Evolutionary conservation across 2,888 invertebrate species (phyloP).

Genomic region (Athalia circularis): DNA sequence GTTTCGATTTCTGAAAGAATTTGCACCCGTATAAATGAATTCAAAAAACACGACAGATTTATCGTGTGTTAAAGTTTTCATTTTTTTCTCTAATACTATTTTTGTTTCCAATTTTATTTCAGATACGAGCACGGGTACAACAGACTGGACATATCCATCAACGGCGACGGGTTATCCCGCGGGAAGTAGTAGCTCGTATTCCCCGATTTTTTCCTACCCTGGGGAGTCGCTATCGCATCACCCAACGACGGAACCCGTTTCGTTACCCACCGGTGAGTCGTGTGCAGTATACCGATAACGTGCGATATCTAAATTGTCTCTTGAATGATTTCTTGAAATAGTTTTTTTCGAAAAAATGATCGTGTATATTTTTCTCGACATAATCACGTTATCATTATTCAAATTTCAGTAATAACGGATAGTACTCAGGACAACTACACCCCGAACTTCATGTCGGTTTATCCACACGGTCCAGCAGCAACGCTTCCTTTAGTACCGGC

Average conservation of each 20-base stretch:
- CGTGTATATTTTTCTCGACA: neutral
- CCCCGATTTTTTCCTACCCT: slow-evolving; percentile 73
- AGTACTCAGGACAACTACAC: slow-evolving; percentile 67
- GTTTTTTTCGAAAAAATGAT: too few species aligned
- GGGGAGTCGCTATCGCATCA: slow-evolving; percentile 71
- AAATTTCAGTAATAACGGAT: slow-evolving; percentile 25
- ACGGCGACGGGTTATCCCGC: slow-evolving; percentile 68
- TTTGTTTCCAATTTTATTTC: slow-evolving; percentile 49
- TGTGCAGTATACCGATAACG: too few species aligned
- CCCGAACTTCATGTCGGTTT: slow-evolving; percentile 71
- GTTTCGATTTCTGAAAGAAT: too few species aligned
- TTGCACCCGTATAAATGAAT: too few species aligned
- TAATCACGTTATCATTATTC: neutral
- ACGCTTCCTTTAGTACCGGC: slow-evolving; percentile 63
- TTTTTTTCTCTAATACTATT: neutral
- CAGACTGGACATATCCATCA: slow-evolving; percentile 70
- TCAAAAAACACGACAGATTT: neutral
- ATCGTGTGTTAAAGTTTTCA: neutral
- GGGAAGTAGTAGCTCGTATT: slow-evolving; percentile 66
- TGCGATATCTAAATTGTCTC: too few species aligned
- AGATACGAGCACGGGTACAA: slow-evolving; percentile 66
- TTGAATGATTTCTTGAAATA: too few species aligned
- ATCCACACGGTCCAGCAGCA: slow-evolving; percentile 60
- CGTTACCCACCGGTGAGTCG: slow-evolving; percentile 67
- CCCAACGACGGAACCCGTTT: slow-evolving; percentile 71